These are phyloP conservation scores for Drosophila kuntzei DNA, from an alignment of 2,888 invertebrate genomes.

Conservation along the genomic window DNA sequence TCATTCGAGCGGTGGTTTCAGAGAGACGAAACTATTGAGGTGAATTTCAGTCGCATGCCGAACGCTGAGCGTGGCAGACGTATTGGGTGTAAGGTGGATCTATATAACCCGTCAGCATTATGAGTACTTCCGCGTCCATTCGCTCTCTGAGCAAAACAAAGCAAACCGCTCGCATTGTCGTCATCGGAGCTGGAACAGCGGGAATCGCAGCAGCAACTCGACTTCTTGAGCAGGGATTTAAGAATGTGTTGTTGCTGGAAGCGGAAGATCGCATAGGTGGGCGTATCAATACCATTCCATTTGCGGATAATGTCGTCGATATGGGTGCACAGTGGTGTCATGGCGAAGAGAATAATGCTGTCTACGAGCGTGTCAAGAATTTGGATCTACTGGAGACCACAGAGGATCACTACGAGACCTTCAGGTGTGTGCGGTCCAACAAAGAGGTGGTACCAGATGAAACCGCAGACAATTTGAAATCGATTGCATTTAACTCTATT, in stretches of 20 bases:
- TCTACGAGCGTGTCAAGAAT: conserved; percentile 86
- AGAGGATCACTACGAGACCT: conserved; percentile 77
- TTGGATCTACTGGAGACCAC: conserved; percentile 76
- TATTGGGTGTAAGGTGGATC: conserved; percentile 2
- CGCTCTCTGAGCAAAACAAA: conserved; percentile 56
- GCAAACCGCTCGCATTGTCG: conserved; percentile 78
- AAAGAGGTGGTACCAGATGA: conserved; percentile 83
- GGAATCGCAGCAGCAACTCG: conserved; percentile 85
- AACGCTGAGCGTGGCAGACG: conserved; percentile 35
- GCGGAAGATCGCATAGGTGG: conserved; percentile 89
- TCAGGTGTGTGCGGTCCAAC: conserved; percentile 82
- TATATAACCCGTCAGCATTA: conserved; percentile 5
- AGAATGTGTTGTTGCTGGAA: conserved; percentile 87
- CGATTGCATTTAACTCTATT: conserved; percentile 83
- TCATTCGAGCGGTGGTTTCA: conserved; percentile 21
- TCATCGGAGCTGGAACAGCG: conserved; percentile 85
- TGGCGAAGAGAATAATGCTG: conserved; percentile 88
- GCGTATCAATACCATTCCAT: conserved; percentile 87
- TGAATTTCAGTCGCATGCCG: conserved; percentile 53
- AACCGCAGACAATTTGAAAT: conserved; percentile 80
- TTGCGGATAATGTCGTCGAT: conserved; percentile 88
- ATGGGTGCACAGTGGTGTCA: conserved; percentile 92
- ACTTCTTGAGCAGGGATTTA: conserved; percentile 84
- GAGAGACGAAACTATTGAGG: conserved; percentile 19
- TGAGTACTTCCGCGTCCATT: conserved; percentile 51